These are phyloP conservation scores for Protomyctophum bolini DNA, from an alignment of 2,113 vertebrate genomes.

Conservation along the genomic window DNA sequence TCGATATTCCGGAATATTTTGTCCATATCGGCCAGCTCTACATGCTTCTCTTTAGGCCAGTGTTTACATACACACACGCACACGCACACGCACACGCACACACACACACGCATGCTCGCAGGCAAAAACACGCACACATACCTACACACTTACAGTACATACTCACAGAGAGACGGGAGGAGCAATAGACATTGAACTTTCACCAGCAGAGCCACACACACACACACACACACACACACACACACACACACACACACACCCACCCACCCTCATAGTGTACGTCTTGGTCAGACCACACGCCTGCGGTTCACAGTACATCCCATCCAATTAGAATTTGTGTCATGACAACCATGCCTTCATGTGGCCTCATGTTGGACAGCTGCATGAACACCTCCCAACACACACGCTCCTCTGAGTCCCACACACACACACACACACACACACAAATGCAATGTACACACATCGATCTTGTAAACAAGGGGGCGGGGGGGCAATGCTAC, in stretches of 20 bases:
- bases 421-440: constrained; percentile 10
- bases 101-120: background rate
- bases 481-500: background rate
- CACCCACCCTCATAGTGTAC: background rate
- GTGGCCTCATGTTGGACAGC: constrained; percentile 21
- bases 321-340: constrained; percentile 54
- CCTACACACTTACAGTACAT: background rate
- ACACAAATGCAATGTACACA: constrained; percentile 5
- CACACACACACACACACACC: background rate
- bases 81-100: background rate
- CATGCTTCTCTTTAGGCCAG: too few relatives aligned
- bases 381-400: background rate
- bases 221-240: background rate
- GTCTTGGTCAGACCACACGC: background rate
- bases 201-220: too few relatives aligned
- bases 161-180: too few relatives aligned
- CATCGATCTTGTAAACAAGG: background rate
- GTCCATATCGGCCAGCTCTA: too few relatives aligned
- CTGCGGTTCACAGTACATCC: constrained; percentile 36
- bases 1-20: too few relatives aligned
- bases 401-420: too few relatives aligned
- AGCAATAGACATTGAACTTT: too few relatives aligned
- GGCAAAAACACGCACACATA: background rate
- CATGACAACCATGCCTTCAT: constrained; percentile 28
- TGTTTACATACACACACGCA: background rate